Evolutionary conservation across 1,140 invertebrate genomes (phyloP).

Genomic region (Drosophila lacertosa): DNA sequence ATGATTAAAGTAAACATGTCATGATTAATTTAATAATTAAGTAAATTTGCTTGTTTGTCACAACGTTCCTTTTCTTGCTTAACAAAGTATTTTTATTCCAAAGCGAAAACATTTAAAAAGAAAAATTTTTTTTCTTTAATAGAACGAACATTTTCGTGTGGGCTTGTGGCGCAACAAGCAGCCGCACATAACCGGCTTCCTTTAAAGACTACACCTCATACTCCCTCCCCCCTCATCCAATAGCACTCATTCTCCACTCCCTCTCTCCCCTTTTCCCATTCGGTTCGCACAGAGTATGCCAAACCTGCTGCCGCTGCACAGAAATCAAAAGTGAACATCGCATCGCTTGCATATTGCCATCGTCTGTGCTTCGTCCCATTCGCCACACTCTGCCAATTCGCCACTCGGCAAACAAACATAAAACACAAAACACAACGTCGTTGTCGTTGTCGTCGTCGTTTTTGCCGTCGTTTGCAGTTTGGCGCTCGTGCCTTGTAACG

Average conservation of each 20-base stretch:
- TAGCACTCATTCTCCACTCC: no score
- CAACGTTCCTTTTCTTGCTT: no score
- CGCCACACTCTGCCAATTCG: background rate
- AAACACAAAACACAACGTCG: background rate
- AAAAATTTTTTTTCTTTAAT: no score
- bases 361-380: background rate
- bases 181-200: conserved; percentile 44
- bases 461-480: conserved; percentile 21
- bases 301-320: conserved; percentile 79
- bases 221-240: background rate
- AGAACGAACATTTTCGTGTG: no score
- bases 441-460: conserved; percentile 7
- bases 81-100: no score
- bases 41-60: no score
- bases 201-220: conserved; percentile 8
- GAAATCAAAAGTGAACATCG: conserved; percentile 81
- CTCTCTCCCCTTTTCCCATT: no score
- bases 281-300: conserved; percentile 29
- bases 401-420: conserved; percentile 21
- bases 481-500: conserved; percentile 29
- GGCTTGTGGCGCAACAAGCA: conserved; percentile 50
- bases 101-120: no score
- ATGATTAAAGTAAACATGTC: no score
- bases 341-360: conserved; percentile 58
- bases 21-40: no score